Base-by-base conservation (phyloP, 92 coral and sea anemone species). In the Nematostella vectensis region DNA sequence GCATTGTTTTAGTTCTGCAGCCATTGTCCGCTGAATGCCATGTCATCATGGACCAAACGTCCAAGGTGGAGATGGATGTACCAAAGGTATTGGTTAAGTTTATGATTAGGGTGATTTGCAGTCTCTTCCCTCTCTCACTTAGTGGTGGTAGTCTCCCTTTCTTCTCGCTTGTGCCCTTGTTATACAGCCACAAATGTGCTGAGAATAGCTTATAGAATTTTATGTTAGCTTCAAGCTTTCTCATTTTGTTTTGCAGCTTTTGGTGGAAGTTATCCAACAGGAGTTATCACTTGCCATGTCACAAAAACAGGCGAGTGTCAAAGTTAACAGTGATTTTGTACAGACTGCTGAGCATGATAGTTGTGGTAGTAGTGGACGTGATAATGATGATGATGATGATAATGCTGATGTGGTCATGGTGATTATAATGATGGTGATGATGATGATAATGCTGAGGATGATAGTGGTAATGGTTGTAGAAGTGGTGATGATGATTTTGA, bases 31-130 rank as follows among this genome's bases (percentile, higher is more conserved):
- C 86, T 6, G 98, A 91, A 61, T 83, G 91, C 16, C 96, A 79
- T 28, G 88, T 93, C 2, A 75, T 76, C 26, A 67, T 85, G 80
- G 99, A 93, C 54, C 99, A 93, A 57, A 73, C 84, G 31, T 59
- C 95, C 50, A 77, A 69, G 4, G 53, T 93, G 17, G 78, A 65
- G 18, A 52, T 62, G 59, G 78, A 86, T 69, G 75, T 79, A 13
- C 99, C 99, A 19, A 93, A 93, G 96, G 99, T 93, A 69, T 8
- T 33, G 40, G n/a, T n/a, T n/a, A n/a, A n/a, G n/a, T n/a, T n/a
- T n/a, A n/a, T n/a, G n/a, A n/a, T 27, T 0, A 15, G 2, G 20
- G 13, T 0, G 27, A 31, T 16, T 6, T 24, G 27, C 4, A 19
- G 22, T 10, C 28, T 2, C 18, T 1, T 22, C 11, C 1, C 16